Base-by-base conservation (phyloP, 2,797 vertebrate genomes). In the Florisuga fusca region DNA sequence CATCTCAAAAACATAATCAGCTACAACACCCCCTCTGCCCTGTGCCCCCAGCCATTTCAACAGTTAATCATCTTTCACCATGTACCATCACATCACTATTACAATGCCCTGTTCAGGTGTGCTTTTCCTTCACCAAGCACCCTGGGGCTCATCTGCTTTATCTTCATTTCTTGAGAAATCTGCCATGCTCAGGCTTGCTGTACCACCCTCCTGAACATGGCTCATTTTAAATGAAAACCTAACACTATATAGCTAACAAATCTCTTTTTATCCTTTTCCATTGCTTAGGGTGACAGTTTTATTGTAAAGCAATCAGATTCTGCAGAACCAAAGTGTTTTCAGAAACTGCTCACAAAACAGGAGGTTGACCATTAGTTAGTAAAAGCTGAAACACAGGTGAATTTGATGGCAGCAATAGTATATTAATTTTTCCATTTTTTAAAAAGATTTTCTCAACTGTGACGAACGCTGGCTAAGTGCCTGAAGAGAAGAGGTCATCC, bases 351-450 rank as follows among this genome's bases (percentile, higher is more conserved):
- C 67, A 12, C 46, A 83, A 59, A 68, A 67, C 36, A 77, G 67
- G 36, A 68, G 41, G 57, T 14, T 85, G 68, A 83, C 27, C 33
- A 54, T 41, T 43, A 84, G 55, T 48, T 79, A 64, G 6, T 27
- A 27, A 85, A 94, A 61, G 57, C 31, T 61, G 87, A 95, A 91
- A 80, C 61, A 48, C 18, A 73, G 50, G 41, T 72, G 91, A 77
- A 87, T 87, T 33, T 89, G 79, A 80, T 54, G 36, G 68, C 33
- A 54, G 57, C 33, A 6, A 50, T 3, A 72, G n/a, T 45, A 68
- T 87, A 79, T 87, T 51, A 36, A 34, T 80, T 90, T 79, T 69
- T 76, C 46, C n/a, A 79, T 90, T 73, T 36, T 41, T 48, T 71
- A 55, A 87, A 87, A 87, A 84, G 55, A 31, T 50, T 68, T 90